Evolutionary conservation across 1,140 invertebrate species (phyloP).

Genomic region (Drosophila yakuba): DNA sequence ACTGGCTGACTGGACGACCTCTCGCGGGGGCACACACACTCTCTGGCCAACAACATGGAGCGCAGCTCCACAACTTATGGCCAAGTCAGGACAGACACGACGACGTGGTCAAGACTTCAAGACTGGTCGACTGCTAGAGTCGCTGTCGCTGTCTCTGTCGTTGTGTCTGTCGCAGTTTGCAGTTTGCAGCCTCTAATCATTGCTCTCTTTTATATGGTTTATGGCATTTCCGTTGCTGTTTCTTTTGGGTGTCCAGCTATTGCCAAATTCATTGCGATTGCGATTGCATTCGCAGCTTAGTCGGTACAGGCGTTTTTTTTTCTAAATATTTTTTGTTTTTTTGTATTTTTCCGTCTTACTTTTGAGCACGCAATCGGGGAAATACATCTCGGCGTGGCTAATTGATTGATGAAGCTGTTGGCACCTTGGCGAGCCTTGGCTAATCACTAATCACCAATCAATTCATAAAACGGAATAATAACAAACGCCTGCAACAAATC

Average conservation of each 20-base stretch:
- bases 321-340: background rate
- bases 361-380: slow-evolving; percentile 39
- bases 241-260: slow-evolving; percentile 43
- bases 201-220: slow-evolving; percentile 65
- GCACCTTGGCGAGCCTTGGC: slow-evolving; percentile 61
- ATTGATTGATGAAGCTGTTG: slow-evolving; percentile 77
- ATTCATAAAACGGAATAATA: slow-evolving; percentile 66
- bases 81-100: slow-evolving; percentile 54
- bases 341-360: background rate
- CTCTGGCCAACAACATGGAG: slow-evolving; percentile 8
- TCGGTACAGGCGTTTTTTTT: slow-evolving; percentile 27
- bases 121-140: slow-evolving; percentile 11
- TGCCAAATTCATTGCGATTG: slow-evolving; percentile 66
- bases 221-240: slow-evolving; percentile 58
- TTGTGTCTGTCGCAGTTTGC: no score
- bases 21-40: slow-evolving; percentile 74
- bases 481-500: slow-evolving; percentile 78
- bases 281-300: slow-evolving; percentile 39
- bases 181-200: slow-evolving; percentile 45
- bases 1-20: slow-evolving; percentile 64
- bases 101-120: slow-evolving; percentile 57
- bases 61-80: slow-evolving; percentile 11
- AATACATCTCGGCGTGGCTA: slow-evolving; percentile 61
- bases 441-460: slow-evolving; percentile 73
- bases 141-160: slow-evolving; percentile 2